A percentile compares a stretch with the other conserved stretches of the same genome.
These are phyloP conservation scores for Nemotelus nigrinus DNA, from an alignment of 2,888 invertebrate species.

Conservation along the genomic window DNA sequence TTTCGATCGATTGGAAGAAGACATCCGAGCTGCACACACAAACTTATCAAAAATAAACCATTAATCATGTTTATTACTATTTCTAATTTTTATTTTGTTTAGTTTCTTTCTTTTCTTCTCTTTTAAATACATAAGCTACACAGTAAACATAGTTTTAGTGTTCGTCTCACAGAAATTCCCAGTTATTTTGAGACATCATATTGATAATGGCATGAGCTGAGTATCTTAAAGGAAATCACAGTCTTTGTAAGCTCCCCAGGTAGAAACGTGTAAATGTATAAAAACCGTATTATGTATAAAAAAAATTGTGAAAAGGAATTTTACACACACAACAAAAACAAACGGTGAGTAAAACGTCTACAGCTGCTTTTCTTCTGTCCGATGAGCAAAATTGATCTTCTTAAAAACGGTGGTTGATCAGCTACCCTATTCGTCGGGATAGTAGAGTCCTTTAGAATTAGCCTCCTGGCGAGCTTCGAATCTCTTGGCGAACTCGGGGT, in stretches of 20 bases:
- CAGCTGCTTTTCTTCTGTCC: background rate
- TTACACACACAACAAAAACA: conserved; percentile 50
- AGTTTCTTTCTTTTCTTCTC: conserved; percentile 12
- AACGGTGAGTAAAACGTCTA: conserved; percentile 45
- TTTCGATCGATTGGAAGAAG: too few relatives aligned
- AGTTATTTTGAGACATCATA: conserved; percentile 22
- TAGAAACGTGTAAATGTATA: conserved; percentile 30
- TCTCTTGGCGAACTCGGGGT: conserved; percentile 64
- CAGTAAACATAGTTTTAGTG: conserved; percentile 7
- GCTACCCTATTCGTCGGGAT: conserved; percentile 21
- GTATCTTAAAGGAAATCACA: conserved; percentile 56
- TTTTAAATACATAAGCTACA: conserved; percentile 28
- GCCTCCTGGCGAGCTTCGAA: conserved; percentile 64
- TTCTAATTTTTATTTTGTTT: conserved; percentile 8
- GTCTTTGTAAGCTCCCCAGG: conserved; percentile 53
- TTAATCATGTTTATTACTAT: background rate
- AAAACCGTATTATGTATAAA: background rate
- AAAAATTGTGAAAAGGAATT: conserved; percentile 42
- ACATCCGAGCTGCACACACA: too few relatives aligned
- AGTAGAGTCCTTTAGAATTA: conserved; percentile 74
- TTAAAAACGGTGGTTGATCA: background rate
- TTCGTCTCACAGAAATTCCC: conserved; percentile 9
- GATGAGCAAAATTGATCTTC: conserved; percentile 17
- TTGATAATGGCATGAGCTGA: conserved; percentile 44
- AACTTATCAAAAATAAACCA: background rate